These are phyloP conservation scores for Temnothorax nylanderi DNA, from an alignment of 1,140 invertebrate species.

Conservation along the genomic window DNA sequence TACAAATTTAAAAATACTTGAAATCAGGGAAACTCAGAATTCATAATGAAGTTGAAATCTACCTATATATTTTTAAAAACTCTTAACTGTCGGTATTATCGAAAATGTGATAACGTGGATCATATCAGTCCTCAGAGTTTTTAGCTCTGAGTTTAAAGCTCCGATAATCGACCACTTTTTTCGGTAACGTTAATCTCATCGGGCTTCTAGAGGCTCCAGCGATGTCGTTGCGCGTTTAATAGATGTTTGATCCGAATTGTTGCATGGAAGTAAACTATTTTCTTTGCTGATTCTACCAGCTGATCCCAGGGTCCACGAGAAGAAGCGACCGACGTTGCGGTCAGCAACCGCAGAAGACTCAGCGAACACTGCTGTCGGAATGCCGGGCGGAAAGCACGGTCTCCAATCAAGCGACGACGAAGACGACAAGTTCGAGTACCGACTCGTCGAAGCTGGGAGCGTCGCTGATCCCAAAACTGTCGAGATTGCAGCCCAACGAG, in stretches of 20 bases:
- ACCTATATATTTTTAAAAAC: not conserved
- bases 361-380: slow-evolving; percentile 79
- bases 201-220: not conserved
- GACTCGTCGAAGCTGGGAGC: slow-evolving; percentile 82
- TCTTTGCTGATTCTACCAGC: slow-evolving; percentile 52
- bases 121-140: not conserved
- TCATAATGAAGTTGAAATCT: not conserved
- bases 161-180: not conserved
- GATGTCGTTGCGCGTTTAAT: not conserved
- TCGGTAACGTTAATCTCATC: not conserved
- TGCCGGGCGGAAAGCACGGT: slow-evolving; percentile 67
- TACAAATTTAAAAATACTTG: not conserved
- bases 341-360: slow-evolving; percentile 76
- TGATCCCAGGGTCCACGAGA: slow-evolving; percentile 66
- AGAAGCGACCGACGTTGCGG: slow-evolving; percentile 73
- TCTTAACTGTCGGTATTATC: not conserved
- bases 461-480: slow-evolving; percentile 88
- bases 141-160: not conserved
- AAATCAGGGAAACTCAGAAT: not conserved
- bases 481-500: slow-evolving; percentile 88
- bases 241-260: not conserved
- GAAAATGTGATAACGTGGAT: not conserved
- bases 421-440: slow-evolving; percentile 65
- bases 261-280: slow-evolving; percentile 22
- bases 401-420: slow-evolving; percentile 65